These are phyloP conservation scores for Phylloscopus trochiloides DNA, from an alignment of 2,113 vertebrate species.

Conservation along the genomic window DNA sequence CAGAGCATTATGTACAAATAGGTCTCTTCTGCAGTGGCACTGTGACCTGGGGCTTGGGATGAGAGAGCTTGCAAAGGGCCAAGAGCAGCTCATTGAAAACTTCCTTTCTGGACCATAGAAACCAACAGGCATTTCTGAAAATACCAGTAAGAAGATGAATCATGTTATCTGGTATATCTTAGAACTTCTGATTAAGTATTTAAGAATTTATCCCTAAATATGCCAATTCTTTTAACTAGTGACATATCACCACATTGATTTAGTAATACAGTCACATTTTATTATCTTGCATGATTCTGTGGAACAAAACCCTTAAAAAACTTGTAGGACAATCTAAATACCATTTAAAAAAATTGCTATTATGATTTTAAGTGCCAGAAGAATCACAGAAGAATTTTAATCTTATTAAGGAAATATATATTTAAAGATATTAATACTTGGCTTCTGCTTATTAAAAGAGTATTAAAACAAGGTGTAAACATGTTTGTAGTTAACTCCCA, in stretches of 20 bases:
- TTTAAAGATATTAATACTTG: neutral
- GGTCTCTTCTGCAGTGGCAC: neutral
- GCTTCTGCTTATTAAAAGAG: neutral
- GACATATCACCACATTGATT: neutral
- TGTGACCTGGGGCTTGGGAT: neutral
- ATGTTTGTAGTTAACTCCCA: neutral
- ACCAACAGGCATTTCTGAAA: neutral
- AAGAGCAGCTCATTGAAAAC: neutral
- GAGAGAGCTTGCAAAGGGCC: neutral
- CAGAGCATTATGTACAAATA: neutral
- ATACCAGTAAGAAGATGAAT: neutral
- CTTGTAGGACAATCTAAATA: neutral
- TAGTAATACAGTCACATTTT: neutral
- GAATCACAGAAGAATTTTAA: neutral
- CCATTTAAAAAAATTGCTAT: neutral
- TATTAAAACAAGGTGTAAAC: slow-evolving; percentile 9
- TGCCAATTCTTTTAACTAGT: neutral
- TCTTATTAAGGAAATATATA: neutral
- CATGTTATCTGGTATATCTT: neutral
- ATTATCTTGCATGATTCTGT: neutral
- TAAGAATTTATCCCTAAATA: neutral
- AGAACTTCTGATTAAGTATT: neutral
- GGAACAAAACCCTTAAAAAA: neutral
- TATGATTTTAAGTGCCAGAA: neutral
- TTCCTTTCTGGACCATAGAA: neutral